phyloP scores from a whole-genome alignment of 2,113 vertebrate genomes.

The Neolamprologus caudopunctatus region DNA sequence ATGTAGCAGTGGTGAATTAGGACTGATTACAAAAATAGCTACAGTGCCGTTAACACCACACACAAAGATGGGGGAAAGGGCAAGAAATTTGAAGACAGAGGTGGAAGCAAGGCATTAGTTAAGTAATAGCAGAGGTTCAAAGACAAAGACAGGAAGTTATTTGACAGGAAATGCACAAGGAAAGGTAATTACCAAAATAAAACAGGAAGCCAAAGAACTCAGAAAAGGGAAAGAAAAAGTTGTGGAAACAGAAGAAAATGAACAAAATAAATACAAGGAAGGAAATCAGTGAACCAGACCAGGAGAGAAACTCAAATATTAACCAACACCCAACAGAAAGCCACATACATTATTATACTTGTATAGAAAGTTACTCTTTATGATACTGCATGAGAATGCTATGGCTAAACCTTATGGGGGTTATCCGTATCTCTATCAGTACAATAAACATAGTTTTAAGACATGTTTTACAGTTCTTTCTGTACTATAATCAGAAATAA shows the following conservation, averaged over 20 bases:
- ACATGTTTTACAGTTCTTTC: accelerated
- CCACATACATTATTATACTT: accelerated
- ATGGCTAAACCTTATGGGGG: background rate
- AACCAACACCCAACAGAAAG: accelerated
- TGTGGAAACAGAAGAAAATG: background rate
- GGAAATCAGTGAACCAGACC: background rate
- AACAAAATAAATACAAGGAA: background rate
- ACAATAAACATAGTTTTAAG: background rate
- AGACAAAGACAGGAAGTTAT: background rate
- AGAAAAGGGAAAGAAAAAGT: accelerated
- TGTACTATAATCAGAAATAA: background rate
- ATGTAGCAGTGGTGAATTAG: too few relatives aligned
- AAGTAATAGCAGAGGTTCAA: background rate
- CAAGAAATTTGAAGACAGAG: too few relatives aligned
- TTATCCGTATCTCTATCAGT: accelerated
- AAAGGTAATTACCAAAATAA: background rate
- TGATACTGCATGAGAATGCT: accelerated
- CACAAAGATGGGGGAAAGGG: too few relatives aligned
- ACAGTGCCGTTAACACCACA: too few relatives aligned
- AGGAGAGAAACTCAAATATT: accelerated
- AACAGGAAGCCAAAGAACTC: background rate
- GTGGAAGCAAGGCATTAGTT: accelerated
- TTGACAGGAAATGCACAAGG: background rate
- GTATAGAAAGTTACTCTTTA: background rate
- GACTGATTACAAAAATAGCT: too few relatives aligned